phyloP scores from a whole-genome alignment of 2,113 vertebrate species.

The Neodontobutis hainanensis region DNA sequence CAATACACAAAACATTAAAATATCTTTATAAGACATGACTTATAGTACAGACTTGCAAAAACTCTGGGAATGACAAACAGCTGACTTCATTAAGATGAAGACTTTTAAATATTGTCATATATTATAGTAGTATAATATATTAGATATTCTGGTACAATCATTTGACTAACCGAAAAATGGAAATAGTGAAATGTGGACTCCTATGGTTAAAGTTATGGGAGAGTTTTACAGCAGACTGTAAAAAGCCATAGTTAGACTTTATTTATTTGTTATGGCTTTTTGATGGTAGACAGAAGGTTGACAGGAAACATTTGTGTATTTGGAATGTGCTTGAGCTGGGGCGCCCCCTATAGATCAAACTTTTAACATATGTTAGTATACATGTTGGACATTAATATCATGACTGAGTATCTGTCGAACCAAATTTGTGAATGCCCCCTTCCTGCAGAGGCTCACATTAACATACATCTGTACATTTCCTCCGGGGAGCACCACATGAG shows the following conservation, averaged over 20 bases:
- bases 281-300: too few relatives aligned
- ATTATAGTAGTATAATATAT: too few relatives aligned
- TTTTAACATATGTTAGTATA: conserved; percentile 1
- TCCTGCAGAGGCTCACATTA: conserved; percentile 5
- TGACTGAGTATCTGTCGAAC: conserved; percentile 3
- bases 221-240: not conserved
- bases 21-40: too few relatives aligned
- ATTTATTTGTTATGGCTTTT: too few relatives aligned
- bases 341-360: not conserved
- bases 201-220: not conserved
- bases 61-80: too few relatives aligned
- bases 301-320: too few relatives aligned
- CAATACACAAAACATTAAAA: too few relatives aligned
- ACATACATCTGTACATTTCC: conserved; percentile 1
- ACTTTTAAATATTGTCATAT: too few relatives aligned
- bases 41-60: too few relatives aligned
- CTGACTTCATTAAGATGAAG: too few relatives aligned
- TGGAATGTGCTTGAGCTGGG: too few relatives aligned
- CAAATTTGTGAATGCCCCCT: not conserved
- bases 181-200: not conserved
- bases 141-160: too few relatives aligned
- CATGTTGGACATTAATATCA: conserved; percentile 1
- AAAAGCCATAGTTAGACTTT: not conserved
- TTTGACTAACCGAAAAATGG: not conserved
- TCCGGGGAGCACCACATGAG: not conserved